These are phyloP conservation scores for Nebria brevicollis DNA, from an alignment of 2,888 invertebrate genomes.

Conservation along the genomic window DNA sequence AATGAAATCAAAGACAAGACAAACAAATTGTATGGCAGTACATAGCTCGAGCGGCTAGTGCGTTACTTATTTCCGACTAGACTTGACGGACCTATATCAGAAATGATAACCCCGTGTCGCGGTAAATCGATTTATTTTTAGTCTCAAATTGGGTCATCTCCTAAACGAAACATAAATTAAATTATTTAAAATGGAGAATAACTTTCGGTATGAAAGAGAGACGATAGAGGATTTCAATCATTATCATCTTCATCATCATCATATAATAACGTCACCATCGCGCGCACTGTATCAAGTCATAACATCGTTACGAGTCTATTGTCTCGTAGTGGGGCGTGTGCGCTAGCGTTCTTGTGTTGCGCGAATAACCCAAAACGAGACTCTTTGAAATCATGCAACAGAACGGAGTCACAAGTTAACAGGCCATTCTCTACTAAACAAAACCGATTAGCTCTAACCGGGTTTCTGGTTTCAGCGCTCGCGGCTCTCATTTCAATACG, in stretches of 20 bases:
- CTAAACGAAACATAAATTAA: not conserved
- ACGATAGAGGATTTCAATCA: not conserved
- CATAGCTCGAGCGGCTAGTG: too few species aligned
- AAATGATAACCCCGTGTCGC: too few species aligned
- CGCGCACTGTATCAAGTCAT: not conserved
- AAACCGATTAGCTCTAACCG: conserved; percentile 59
- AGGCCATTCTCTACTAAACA: conserved; percentile 60
- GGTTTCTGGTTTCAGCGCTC: conserved; percentile 57
- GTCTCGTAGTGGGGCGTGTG: not conserved
- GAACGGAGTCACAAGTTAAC: conserved; percentile 52
- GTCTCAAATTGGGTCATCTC: not conserved
- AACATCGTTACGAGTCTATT: not conserved
- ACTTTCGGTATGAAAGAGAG: not conserved
- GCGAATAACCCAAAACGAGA: not conserved
- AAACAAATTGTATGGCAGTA: too few species aligned
- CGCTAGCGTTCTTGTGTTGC: not conserved
- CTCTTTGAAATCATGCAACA: not conserved
- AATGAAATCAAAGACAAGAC: too few species aligned
- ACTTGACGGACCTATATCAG: too few species aligned
- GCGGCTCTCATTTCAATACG: conserved; percentile 60
- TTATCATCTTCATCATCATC: not conserved
- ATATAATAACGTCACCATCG: not conserved
- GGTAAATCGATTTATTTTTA: too few species aligned
- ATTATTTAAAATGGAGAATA: not conserved
- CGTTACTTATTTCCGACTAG: too few species aligned